These are phyloP conservation scores for Danaus plexippus DNA, from an alignment of 1,140 invertebrate genomes.

Conservation along the genomic window DNA sequence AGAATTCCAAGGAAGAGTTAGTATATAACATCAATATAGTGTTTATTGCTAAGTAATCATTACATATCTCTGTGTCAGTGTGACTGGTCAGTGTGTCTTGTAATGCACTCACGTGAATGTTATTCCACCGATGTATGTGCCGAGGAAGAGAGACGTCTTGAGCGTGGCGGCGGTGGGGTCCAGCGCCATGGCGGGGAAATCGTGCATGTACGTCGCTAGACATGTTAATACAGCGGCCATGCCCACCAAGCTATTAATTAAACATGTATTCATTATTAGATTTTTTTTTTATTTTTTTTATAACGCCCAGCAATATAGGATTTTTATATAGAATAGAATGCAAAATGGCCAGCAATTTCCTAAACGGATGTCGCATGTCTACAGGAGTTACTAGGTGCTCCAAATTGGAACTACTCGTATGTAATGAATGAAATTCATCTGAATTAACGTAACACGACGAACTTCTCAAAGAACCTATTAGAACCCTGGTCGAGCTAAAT, in stretches of 20 bases:
- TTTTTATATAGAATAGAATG: too few relatives aligned
- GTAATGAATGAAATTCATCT: too few relatives aligned
- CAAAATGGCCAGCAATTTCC: neutral
- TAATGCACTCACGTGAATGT: constrained; percentile 79
- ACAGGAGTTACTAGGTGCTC: neutral
- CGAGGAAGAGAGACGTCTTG: constrained; percentile 89
- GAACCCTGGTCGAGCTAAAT: too few relatives aligned
- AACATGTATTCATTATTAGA: neutral
- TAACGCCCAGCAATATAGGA: too few relatives aligned
- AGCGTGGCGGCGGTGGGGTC: constrained; percentile 89
- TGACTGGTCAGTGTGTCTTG: too few relatives aligned
- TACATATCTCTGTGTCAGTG: too few relatives aligned
- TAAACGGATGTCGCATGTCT: neutral
- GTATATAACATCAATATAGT: too few relatives aligned
- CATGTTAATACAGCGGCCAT: constrained; percentile 91
- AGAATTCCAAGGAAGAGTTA: too few relatives aligned
- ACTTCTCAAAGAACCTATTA: too few relatives aligned
- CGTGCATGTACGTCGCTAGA: constrained; percentile 86
- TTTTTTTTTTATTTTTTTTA: neutral
- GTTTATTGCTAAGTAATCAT: too few relatives aligned
- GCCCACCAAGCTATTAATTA: constrained; percentile 79
- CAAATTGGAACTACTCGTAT: too few relatives aligned
- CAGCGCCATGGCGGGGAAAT: constrained; percentile 86
- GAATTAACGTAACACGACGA: too few relatives aligned
- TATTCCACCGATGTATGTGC: constrained; percentile 92